Evolutionary conservation across 2,797 vertebrate genomes (phyloP), one percentile per base, ranked within the genome.

Genomic region (Vireo griseus): DNA sequence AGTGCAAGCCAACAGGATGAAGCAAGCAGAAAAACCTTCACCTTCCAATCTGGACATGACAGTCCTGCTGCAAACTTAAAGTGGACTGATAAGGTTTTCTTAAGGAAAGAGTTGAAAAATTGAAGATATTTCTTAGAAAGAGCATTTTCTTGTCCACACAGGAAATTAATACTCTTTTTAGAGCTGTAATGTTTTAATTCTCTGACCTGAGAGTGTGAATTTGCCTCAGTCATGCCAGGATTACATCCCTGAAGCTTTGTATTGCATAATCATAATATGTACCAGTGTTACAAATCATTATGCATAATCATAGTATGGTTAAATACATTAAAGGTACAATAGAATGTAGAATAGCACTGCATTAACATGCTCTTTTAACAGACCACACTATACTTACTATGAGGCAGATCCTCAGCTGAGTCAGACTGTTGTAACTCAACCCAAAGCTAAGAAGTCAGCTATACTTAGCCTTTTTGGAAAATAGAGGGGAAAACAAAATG

Each of bases 151-250:
- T 73, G 2, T 6, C 50, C 58, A 35, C 5, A 78, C 15, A 58
- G 28, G 39, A 90, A 88, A 66, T 45, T 9, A 69, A 54, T 57
- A 44, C 8, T 16, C 5, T 2, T 71, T 52, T 84, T 45, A 76
- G 21, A 87, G 57, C 17, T 39, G 24, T 13, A 48, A 28, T 58
- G 16, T 71, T 94, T 94, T 77, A 13, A 71, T 91, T 80, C 90
- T 79, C 58, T 78, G 51, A 40, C 33, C 35, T 48, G 5, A 35
- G 26, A 94, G 21, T 6, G 5, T 31, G 50, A 78, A 26, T 51
- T 48, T 12, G 18, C 45, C 48, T 78, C 51, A 69, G 47, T 68
- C 44, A 62, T 45, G 44, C 33, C 29, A 78, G 51, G 44, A 75
- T 72, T 86, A 61, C 7, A 37, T 58, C 58, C 37, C 31, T 77